A percentile compares a stretch with the other conserved stretches of the same genome.
These are phyloP conservation scores for Benitochromis conjunctus DNA, from an alignment of 2,113 vertebrate genomes.

Conservation along the genomic window DNA sequence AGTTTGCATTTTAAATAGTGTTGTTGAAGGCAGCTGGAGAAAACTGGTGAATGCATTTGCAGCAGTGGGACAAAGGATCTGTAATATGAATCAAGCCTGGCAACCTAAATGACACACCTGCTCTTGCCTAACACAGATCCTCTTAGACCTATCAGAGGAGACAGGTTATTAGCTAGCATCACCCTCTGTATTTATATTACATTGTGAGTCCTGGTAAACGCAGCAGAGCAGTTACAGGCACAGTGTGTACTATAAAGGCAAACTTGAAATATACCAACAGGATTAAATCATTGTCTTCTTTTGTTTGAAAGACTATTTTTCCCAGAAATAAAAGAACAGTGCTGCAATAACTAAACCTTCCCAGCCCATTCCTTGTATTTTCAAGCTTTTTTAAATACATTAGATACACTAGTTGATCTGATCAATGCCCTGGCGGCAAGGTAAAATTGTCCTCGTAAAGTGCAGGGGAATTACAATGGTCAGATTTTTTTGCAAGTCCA, in stretches of 20 bases:
- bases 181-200: neutral
- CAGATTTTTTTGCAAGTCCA: constrained; percentile 4
- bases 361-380: neutral
- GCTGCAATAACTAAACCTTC: neutral
- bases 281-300: neutral
- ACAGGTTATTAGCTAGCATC: neutral
- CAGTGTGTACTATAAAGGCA: neutral
- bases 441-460: constrained; percentile 20
- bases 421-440: neutral
- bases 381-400: constrained; percentile 4
- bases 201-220: neutral
- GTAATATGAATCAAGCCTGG: constrained; percentile 9
- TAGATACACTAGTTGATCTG: constrained; percentile 23
- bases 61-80: constrained; percentile 32
- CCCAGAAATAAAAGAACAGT: neutral
- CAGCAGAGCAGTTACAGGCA: neutral
- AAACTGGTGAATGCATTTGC: constrained; percentile 16
- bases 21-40: constrained; percentile 27
- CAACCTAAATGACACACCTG: constrained; percentile 34
- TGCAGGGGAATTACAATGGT: constrained; percentile 7
- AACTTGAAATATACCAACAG: neutral
- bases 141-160: constrained; percentile 3
- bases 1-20: constrained; percentile 59
- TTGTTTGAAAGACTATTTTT: neutral
- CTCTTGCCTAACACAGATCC: constrained; percentile 3